phyloP scores from a whole-genome alignment of 2,888 invertebrate genomes.

The Galerucella calmariensis region DNA sequence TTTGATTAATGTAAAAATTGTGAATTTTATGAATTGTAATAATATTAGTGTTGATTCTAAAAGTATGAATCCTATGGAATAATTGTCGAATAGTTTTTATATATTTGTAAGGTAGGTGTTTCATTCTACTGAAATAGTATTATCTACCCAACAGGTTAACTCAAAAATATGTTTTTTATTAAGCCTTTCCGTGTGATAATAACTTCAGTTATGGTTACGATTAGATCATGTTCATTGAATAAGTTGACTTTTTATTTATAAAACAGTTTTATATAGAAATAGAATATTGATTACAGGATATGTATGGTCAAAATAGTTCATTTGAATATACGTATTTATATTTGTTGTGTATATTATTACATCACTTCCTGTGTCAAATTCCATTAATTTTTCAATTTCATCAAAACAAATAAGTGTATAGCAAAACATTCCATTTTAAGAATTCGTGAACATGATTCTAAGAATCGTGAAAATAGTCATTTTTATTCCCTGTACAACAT shows the following conservation, averaged over 20 bases:
- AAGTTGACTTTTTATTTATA: background rate
- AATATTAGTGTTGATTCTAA: background rate
- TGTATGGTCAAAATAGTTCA: constrained; percentile 14
- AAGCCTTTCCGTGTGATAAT: background rate
- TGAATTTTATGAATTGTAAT: constrained; percentile 9
- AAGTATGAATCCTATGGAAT: constrained; percentile 11
- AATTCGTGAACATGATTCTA: background rate
- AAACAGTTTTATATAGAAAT: background rate
- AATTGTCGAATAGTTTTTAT: constrained; percentile 1
- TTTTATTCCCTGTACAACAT: background rate
- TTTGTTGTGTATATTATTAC: constrained; percentile 14
- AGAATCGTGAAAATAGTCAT: background rate
- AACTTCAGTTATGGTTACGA: background rate
- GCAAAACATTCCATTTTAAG: background rate
- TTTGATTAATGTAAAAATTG: constrained; percentile 19
- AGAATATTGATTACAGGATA: background rate
- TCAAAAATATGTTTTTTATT: constrained; percentile 4
- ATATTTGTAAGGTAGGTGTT: constrained; percentile 1
- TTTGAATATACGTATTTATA: constrained; percentile 16
- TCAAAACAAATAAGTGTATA: constrained; percentile 2
- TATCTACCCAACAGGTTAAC: constrained; percentile 8
- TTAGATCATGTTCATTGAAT: background rate
- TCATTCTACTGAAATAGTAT: background rate
- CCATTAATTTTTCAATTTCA: constrained; percentile 6
- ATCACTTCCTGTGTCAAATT: constrained; percentile 18